Base-by-base conservation (phyloP, 2,113 vertebrate species). In the Origma solitaria region DNA sequence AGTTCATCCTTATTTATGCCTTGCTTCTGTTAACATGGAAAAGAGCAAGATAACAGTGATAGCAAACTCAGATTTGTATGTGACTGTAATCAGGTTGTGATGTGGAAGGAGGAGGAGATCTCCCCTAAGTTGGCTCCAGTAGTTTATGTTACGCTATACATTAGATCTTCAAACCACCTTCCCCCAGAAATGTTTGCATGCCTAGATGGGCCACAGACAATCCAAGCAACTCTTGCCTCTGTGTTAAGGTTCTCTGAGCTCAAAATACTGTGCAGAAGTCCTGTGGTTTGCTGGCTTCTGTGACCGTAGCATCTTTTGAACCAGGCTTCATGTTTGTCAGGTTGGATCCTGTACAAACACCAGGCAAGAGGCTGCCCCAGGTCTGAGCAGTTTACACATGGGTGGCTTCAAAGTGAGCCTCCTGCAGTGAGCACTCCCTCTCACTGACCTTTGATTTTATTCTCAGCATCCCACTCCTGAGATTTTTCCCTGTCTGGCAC, bases 11-110 rank as follows among this genome's bases (percentile, higher is more conserved):
- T 93, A 72, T 92, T 96, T 91, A 68, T 75, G 61, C 58, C 77
- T 82, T 85, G 54, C 45, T 89, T 68, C 58, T 94, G 58, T 94
- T 92, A 91, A 83, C 5, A 3, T 88, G 81, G 86, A 76, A 95
- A 94, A 82, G 68, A 93, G 60, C 66, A 87, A 94, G 88, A 91
- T 71, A 73, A 76, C 38, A 73, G 68, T 73, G 82, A 94, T 91
- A 94, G 64, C 70, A 62, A 24, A 88, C 73, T 91, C 62, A 9
- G n/a, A 58, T 94, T 72, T 90, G 37, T 71, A 14, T 62, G 64
- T 66, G 62, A 19, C 68, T 70, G 30, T 54, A 80, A 76, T 62
- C 6, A 4, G 22, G 58, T 31, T 62, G 69, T 60, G 60, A 60
- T 83, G 31, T 15, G n/a, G 76, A 88, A 83, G 45, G 45, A 87